Evolutionary conservation across 2,113 vertebrate genomes (phyloP).

Genomic region (Melozone crissalis): DNA sequence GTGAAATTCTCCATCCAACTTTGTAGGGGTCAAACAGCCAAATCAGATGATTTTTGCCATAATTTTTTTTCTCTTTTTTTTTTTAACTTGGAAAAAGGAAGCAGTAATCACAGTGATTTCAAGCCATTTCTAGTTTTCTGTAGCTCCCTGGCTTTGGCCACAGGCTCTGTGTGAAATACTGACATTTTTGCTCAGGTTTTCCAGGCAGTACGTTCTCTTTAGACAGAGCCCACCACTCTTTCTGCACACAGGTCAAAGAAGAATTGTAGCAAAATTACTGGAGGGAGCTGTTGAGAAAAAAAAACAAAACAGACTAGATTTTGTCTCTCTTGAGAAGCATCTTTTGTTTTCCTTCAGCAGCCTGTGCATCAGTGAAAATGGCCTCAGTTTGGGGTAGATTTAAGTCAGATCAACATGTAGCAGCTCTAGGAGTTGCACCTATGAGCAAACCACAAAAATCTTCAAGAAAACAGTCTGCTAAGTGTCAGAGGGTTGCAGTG

Average conservation of each 20-base stretch:
- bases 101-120: neutral
- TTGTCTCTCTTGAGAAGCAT: neutral
- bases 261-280: neutral
- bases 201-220: rapidly evolving
- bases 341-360: neutral
- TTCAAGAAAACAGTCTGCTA: neutral
- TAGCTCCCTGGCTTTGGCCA: neutral
- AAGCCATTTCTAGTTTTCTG: neutral
- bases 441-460: neutral
- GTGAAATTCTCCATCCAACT: neutral
- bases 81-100: neutral
- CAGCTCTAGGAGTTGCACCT: neutral
- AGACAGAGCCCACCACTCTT: neutral
- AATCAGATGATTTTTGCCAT: neutral
- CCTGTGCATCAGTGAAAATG: neutral
- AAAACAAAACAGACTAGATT: rapidly evolving
- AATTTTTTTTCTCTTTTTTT: neutral
- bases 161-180: neutral
- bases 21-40: neutral
- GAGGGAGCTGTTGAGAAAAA: neutral
- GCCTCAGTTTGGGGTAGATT: neutral
- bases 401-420: neutral
- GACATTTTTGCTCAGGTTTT: neutral
- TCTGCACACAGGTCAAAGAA: neutral
- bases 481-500: neutral